Conservation (phyloP, 53 echinoderm and acorn worm genomes). For the Apostichopus leukothele region DNA sequence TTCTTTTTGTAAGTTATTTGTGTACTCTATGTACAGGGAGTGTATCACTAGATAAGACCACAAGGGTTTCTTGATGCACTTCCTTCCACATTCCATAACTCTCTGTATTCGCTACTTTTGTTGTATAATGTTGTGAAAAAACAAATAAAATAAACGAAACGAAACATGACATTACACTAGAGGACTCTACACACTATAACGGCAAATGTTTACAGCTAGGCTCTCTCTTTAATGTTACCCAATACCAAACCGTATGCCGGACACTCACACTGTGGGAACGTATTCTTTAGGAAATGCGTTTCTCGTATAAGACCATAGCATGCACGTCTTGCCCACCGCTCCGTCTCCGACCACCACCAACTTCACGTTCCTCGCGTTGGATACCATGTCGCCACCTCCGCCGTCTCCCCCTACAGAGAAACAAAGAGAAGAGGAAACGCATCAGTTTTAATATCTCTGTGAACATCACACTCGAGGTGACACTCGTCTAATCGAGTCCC, state of each 20-base stretch:
- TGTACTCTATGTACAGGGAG: too few species aligned
- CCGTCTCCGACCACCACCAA: constrained; percentile 97
- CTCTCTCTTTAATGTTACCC: background rate
- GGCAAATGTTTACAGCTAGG: too few species aligned
- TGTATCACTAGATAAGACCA: too few species aligned
- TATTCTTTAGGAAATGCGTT: constrained; percentile 99
- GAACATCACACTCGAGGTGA: background rate
- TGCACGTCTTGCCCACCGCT: constrained; percentile 97
- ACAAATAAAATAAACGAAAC: background rate
- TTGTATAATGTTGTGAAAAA: too few species aligned
- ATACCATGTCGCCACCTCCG: constrained; percentile 69
- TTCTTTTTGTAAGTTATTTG: too few species aligned
- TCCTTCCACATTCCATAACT: too few species aligned
- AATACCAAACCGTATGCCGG: background rate
- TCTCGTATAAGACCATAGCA: constrained; percentile 97
- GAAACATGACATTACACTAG: too few species aligned
- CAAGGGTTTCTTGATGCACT: too few species aligned
- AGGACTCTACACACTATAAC: too few species aligned
- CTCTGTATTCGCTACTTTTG: too few species aligned
- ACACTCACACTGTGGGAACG: constrained; percentile 97
- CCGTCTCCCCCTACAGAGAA: constrained; percentile 8
- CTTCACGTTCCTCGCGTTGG: constrained; percentile 83
- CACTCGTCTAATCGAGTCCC: constrained; percentile 6
- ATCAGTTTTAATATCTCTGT: background rate
- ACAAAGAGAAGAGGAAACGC: background rate